Evolutionary conservation across 2,888 invertebrate genomes (phyloP), one percentile per base, ranked within the genome.

Genomic region (Tachystola acroxantha): DNA sequence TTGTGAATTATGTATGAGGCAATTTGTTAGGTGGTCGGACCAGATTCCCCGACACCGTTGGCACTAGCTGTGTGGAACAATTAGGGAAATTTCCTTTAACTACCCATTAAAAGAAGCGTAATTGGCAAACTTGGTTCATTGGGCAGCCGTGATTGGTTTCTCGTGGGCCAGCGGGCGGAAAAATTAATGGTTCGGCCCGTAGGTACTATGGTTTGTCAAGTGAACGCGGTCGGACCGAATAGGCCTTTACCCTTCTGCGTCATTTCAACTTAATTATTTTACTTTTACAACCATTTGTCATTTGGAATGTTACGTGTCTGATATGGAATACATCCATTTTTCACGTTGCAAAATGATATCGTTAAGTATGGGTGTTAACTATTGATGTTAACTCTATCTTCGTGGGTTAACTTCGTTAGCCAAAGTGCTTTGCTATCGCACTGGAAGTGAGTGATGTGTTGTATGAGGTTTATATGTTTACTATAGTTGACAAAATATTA

Each of bases 91-190:
- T 72, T 71, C 57, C 67, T 70, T 68, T 64, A 69, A 76, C 65
- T 64, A 63, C 64, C 69, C 64, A 72, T 78, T 71, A 72, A 72
- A 74, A 74, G 66, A 74, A 64, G 65, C 65, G 68, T 78, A 77
- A 78, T 78, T 76, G 77, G 69, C 59, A 64, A 75, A 74, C 67
- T 74, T 75, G 76, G 64, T 75, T 76, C 75, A 77, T 75, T 74
- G 76, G 64, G 69, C 64, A 65, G 55, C 62, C 58, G 58, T 70
- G 76, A 78, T 76, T 77, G 72, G 71, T 73, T 73, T 69, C 65
- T 64, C 59, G 55, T 60, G 60, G 64, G 57, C 57, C 64, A 60
- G 46, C 51, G 58, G 32, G 54, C 60, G 66, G 69, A 71, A 68
- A 68, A 71, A 73, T 65, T 70, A 74, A 74, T 73, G 64, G 64